Evolutionary conservation across 2,797 vertebrate genomes (phyloP).

Genomic region (Enteromius thamalakanensis): DNA sequence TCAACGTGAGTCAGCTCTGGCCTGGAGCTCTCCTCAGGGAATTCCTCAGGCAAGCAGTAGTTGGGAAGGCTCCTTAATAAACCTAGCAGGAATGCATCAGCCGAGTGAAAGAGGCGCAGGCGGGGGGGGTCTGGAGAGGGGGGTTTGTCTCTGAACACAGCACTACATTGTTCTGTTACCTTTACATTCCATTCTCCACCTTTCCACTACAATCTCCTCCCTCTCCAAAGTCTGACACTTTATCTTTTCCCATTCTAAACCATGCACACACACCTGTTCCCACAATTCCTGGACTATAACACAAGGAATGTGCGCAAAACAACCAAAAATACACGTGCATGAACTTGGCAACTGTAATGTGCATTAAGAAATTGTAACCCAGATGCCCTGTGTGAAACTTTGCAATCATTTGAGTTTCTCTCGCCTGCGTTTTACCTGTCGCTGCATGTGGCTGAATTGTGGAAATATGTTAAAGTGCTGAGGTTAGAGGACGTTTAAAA

Average conservation of each 20-base stretch:
- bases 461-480: slow-evolving; percentile 54
- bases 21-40: slow-evolving; percentile 72
- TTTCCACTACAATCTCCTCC: slow-evolving; percentile 66
- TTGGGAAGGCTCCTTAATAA: slow-evolving; percentile 74
- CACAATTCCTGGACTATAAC: slow-evolving; percentile 29
- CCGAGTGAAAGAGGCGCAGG: slow-evolving; percentile 38
- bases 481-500: slow-evolving; percentile 69
- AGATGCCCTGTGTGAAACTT: not conserved
- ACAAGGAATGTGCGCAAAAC: slow-evolving; percentile 9
- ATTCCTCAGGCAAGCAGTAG: slow-evolving; percentile 78
- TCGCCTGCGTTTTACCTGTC: slow-evolving; percentile 40
- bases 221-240: slow-evolving; percentile 51
- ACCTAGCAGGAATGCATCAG: slow-evolving; percentile 78
- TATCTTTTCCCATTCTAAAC: slow-evolving; percentile 48
- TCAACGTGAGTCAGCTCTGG: slow-evolving; percentile 69
- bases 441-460: slow-evolving; percentile 40
- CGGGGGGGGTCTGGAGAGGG: slow-evolving; percentile 53
- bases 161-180: slow-evolving; percentile 80
- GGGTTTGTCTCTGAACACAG: slow-evolving; percentile 70
- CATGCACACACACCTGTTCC: slow-evolving; percentile 45
- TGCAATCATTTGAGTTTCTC: not conserved
- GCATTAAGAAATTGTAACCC: not conserved
- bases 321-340: not conserved
- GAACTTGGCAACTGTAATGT: not conserved
- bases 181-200: slow-evolving; percentile 79